Base-by-base conservation (phyloP, 2,888 invertebrate species). In the Julus scandinavius region DNA sequence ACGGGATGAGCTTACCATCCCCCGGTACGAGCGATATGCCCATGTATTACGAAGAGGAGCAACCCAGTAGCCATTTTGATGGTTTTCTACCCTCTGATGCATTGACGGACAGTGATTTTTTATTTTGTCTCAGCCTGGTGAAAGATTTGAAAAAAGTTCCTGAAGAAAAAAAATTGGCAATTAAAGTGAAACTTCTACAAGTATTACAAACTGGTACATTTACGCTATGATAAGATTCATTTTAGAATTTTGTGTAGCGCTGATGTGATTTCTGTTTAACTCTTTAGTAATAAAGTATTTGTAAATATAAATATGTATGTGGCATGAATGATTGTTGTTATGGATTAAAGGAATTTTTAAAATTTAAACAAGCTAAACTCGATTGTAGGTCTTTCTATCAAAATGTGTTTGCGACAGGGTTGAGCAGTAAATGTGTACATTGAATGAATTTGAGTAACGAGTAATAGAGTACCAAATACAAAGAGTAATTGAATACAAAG, bases 121-220 rank as follows among this genome's bases (percentile, higher is more conserved):
- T 72, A 72, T 72, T 72, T 20, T 72, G 63, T 9, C 20, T 72
- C 3, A 72, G 63, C 63, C 63, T 72, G 20, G 63, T 72, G 63
- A 72, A 72, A 20, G 63, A 72, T 20, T 72, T 72, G 20, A 72
- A 72, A 72, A 72, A 72, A 29, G 63, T 72, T 72, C 63, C 63
- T 72, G 63, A 72, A 7, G 63, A 72, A 9, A 20, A 72, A 72
- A 72, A 72, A 29, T 9, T 72, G 63, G 63, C 63, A 3, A 20
- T 72, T 72, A 72, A 72, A 17, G 63, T 72, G 9, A 72, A 72
- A 29, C 63, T 72, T 5, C 63, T 72, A 5, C 63, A 72, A 72
- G 63, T 20, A 7, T 20, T 72, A 20, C 63, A 72, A 72, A 72
- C 20, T 20, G 63, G 20, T 20, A 72, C 63, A 7, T 72, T 72